phyloP scores from a whole-genome alignment of 2,113 vertebrate genomes.

The Cyprinodon tularosa region DNA sequence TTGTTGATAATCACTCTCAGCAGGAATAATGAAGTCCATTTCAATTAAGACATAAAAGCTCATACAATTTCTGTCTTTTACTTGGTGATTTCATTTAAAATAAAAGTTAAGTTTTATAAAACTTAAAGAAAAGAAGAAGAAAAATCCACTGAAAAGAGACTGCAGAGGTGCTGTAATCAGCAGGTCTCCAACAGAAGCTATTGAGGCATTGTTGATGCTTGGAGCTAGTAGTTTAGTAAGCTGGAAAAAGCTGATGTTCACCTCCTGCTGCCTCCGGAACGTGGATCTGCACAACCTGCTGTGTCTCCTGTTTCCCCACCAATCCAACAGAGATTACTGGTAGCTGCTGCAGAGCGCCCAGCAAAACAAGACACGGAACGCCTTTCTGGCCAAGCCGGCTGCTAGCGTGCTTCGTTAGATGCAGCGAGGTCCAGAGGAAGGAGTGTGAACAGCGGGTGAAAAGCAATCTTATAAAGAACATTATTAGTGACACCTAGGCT shows the following conservation, averaged over 20 bases:
- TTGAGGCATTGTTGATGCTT: slow-evolving; percentile 63
- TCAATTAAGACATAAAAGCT: slow-evolving; percentile 5
- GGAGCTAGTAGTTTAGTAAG: slow-evolving; percentile 61
- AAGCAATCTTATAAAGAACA: slow-evolving; percentile 2
- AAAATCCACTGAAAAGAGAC: slow-evolving; percentile 18
- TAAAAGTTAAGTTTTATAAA: slow-evolving; percentile 14
- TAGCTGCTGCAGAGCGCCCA: slow-evolving; percentile 18
- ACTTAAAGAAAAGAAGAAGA: slow-evolving; percentile 14
- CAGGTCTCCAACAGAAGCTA: slow-evolving; percentile 47
- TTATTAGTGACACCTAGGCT: slow-evolving; percentile 13
- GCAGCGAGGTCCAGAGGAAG: neutral
- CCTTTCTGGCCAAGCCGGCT: slow-evolving; percentile 18
- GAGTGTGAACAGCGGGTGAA: slow-evolving; percentile 12
- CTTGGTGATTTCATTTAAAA: slow-evolving; percentile 14
- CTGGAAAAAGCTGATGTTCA: slow-evolving; percentile 59
- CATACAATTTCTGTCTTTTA: neutral
- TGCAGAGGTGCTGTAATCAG: slow-evolving; percentile 51
- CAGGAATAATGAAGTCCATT: neutral
- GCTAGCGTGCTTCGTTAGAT: slow-evolving; percentile 23
- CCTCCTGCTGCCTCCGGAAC: slow-evolving; percentile 44
- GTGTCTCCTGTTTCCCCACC: slow-evolving; percentile 39
- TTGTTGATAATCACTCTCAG: neutral
- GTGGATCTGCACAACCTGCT: slow-evolving; percentile 47
- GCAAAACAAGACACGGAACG: slow-evolving; percentile 30
- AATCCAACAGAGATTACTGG: slow-evolving; percentile 38